phyloP scores from a whole-genome alignment of 2,888 invertebrate species.

The Chloroclystis v-ata region DNA sequence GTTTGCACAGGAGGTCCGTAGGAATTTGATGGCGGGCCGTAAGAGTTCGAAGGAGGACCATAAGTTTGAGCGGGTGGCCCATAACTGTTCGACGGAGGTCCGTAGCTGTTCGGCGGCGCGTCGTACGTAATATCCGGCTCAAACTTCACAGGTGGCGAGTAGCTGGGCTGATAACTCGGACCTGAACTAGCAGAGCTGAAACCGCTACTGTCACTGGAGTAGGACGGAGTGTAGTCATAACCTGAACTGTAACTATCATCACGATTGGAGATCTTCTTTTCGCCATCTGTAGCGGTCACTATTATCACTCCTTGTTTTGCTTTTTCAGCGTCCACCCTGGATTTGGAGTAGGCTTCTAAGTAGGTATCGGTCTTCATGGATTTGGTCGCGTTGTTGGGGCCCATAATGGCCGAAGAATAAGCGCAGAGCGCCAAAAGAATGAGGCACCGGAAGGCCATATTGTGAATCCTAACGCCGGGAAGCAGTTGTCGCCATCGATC shows the following conservation, averaged over 20 bases:
- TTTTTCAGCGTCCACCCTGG: constrained; percentile 68
- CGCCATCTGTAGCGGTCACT: constrained; percentile 69
- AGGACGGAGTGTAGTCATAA: constrained; percentile 65
- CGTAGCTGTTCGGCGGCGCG: constrained; percentile 47
- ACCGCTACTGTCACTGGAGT: constrained; percentile 47
- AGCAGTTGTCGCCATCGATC: constrained; percentile 72
- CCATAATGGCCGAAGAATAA: constrained; percentile 59
- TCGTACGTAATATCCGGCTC: constrained; percentile 54
- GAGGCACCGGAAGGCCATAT: constrained; percentile 52
- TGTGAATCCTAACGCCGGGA: constrained; percentile 43
- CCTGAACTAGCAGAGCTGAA: constrained; percentile 48
- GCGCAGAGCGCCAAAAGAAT: constrained; percentile 48
- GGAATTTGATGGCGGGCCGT: constrained; percentile 51
- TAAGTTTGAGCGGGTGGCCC: constrained; percentile 56
- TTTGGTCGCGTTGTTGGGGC: constrained; percentile 59
- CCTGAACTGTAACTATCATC: constrained; percentile 66
- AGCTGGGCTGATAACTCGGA: constrained; percentile 46
- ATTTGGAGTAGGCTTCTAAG: constrained; percentile 81
- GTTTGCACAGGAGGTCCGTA: constrained; percentile 65
- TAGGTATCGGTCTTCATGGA: constrained; percentile 78
- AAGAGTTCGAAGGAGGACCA: constrained; percentile 49
- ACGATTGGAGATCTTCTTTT: constrained; percentile 67
- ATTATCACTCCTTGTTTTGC: constrained; percentile 66
- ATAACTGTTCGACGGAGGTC: constrained; percentile 45
- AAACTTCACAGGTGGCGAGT: constrained; percentile 56